These are phyloP conservation scores for Coleophora flavipennella DNA, from an alignment of 2,888 invertebrate species.

Conservation along the genomic window DNA sequence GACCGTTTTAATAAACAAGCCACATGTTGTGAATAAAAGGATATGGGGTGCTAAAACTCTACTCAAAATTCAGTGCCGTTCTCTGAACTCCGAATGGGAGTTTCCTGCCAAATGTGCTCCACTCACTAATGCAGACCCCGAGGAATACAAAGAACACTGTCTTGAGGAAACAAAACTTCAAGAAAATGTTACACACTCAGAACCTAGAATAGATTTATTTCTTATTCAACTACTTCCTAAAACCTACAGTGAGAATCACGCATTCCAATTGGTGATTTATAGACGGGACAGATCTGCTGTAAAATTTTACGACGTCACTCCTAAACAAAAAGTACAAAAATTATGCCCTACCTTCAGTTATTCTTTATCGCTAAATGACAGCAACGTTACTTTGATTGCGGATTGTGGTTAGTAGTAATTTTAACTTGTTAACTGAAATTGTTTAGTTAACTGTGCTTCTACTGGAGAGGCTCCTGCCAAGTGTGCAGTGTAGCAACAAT, in stretches of 20 bases:
- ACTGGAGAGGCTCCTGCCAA: no score
- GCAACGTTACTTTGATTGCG: slow-evolving; percentile 48
- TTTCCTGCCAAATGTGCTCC: slow-evolving; percentile 10
- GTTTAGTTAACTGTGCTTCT: no score
- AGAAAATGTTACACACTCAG: slow-evolving; percentile 2
- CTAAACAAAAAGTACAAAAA: slow-evolving; percentile 35
- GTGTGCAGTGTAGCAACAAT: no score
- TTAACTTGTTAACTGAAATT: no score
- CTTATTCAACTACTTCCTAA: slow-evolving; percentile 50
- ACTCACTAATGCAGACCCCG: slow-evolving; percentile 13
- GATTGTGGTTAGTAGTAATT: slow-evolving; percentile 36
- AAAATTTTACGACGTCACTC: slow-evolving; percentile 61
- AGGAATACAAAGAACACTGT: slow-evolving; percentile 13
- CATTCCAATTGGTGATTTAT: slow-evolving; percentile 45
- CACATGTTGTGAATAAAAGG: slow-evolving; percentile 81
- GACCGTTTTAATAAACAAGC: slow-evolving; percentile 75
- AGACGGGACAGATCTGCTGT: slow-evolving; percentile 44
- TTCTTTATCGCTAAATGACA: slow-evolving; percentile 44
- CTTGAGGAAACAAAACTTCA: slow-evolving; percentile 15
- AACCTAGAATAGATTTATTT: slow-evolving; percentile 11
- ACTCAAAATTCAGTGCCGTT: slow-evolving; percentile 20
- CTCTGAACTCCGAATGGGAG: slow-evolving; percentile 14
- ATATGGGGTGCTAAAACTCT: slow-evolving; percentile 70
- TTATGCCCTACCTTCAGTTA: slow-evolving; percentile 66
- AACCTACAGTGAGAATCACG: slow-evolving; percentile 39